Percentiles rank a stretch among this genome's conserved stretches.
These are phyloP conservation scores for Pogoniulus pusillus DNA, from an alignment of 2,797 vertebrate genomes.

Conservation along the genomic window DNA sequence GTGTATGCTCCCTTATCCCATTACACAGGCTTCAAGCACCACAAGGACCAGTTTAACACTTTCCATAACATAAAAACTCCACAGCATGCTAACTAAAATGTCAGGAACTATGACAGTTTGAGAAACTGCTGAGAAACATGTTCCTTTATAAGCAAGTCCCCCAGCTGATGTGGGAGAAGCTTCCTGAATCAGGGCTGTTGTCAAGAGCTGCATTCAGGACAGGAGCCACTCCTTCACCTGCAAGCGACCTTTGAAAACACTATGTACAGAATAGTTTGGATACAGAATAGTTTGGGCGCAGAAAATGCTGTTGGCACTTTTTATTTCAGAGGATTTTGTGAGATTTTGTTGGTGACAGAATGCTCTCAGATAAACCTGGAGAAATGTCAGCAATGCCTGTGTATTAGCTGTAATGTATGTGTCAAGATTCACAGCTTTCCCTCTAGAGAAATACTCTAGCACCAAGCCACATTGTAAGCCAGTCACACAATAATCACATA, in stretches of 20 bases:
- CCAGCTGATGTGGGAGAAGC: background rate
- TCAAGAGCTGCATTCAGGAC: background rate
- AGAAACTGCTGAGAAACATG: background rate
- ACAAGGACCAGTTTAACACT: conserved; percentile 34
- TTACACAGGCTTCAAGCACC: conserved; percentile 33
- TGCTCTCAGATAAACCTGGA: background rate
- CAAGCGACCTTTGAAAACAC: background rate
- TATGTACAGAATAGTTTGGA: background rate
- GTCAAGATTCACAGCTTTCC: conserved; percentile 1
- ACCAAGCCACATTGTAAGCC: background rate
- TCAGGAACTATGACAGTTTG: background rate
- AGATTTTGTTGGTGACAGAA: background rate
- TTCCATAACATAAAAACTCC: background rate
- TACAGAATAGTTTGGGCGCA: background rate
- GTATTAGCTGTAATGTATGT: background rate
- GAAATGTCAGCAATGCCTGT: background rate
- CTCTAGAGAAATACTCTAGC: conserved; percentile 17
- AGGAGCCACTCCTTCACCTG: background rate
- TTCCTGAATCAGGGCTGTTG: background rate
- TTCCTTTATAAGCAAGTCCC: background rate
- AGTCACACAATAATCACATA: background rate
- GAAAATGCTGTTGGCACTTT: background rate
- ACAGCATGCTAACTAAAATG: background rate
- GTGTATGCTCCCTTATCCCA: conserved; percentile 27
- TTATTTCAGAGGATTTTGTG: background rate